phyloP scores from a whole-genome alignment of 2,888 invertebrate species.

The Nomada lathburiana region DNA sequence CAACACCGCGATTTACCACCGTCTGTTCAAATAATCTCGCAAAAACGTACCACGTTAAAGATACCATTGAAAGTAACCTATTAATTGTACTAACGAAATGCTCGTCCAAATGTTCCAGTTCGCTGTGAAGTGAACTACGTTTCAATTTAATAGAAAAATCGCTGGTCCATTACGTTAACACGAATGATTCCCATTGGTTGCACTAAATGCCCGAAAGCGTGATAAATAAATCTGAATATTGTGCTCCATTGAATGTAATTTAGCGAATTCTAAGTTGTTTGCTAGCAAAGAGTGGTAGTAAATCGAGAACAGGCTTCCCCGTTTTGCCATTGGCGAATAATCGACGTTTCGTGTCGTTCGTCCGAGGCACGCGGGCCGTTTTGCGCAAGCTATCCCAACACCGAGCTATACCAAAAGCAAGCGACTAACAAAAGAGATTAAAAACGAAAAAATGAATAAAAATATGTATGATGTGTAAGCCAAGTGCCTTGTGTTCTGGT shows the following conservation, averaged over 20 bases:
- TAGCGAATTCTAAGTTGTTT: not conserved
- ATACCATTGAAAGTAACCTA: too few relatives aligned
- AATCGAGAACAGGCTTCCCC: conserved; percentile 1
- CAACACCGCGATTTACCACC: not conserved
- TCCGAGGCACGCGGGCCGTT: conserved; percentile 54
- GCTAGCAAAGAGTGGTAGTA: conserved; percentile 1
- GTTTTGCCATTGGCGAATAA: not conserved
- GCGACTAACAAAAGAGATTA: conserved; percentile 61
- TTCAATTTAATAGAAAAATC: too few relatives aligned
- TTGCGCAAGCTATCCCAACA: conserved; percentile 76
- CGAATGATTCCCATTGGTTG: too few relatives aligned
- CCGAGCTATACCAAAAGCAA: conserved; percentile 77
- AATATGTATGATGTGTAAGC: conserved; percentile 82
- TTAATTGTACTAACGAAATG: too few relatives aligned
- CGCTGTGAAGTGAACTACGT: too few relatives aligned
- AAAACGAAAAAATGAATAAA: conserved; percentile 54
- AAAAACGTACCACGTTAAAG: too few relatives aligned
- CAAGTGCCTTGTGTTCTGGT: conserved; percentile 84
- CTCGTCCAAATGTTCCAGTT: too few relatives aligned
- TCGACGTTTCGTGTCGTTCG: conserved; percentile 26
- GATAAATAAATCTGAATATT: too few relatives aligned
- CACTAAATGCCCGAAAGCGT: too few relatives aligned
- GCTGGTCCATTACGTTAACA: too few relatives aligned
- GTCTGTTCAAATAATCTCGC: not conserved
- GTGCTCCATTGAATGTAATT: too few relatives aligned